Conservation (phyloP, 2,888 invertebrate species). For the Agonum fuliginosum region DNA sequence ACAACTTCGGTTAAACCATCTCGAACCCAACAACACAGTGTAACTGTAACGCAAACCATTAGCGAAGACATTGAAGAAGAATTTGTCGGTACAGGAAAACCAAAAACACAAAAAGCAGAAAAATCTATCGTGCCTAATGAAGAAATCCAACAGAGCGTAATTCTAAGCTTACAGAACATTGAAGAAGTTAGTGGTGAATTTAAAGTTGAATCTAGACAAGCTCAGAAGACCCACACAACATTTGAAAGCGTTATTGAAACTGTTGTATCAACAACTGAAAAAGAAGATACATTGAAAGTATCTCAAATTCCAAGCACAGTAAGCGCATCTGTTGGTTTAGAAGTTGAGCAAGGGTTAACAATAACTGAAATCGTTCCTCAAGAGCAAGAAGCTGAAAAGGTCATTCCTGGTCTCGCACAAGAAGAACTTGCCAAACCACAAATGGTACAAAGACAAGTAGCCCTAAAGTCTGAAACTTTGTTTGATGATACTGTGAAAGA, state of each 20-base stretch:
- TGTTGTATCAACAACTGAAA: slow-evolving; percentile 67
- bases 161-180: slow-evolving; percentile 64
- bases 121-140: slow-evolving; percentile 62
- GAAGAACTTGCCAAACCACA: slow-evolving; percentile 72
- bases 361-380: slow-evolving; percentile 70
- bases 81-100: slow-evolving; percentile 69
- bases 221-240: slow-evolving; percentile 66
- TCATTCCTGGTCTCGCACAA: slow-evolving; percentile 71
- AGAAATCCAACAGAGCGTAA: slow-evolving; percentile 65
- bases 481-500: slow-evolving; percentile 65
- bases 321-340: slow-evolving; percentile 61
- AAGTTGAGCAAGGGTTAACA: slow-evolving; percentile 67
- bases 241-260: slow-evolving; percentile 67
- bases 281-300: slow-evolving; percentile 65
- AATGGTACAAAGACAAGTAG: slow-evolving; percentile 72
- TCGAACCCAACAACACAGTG: slow-evolving; percentile 70
- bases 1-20: slow-evolving; percentile 68
- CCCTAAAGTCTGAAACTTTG: slow-evolving; percentile 70
- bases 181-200: slow-evolving; percentile 62
- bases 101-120: slow-evolving; percentile 65
- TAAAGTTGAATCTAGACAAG: slow-evolving; percentile 60
- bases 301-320: slow-evolving; percentile 56
- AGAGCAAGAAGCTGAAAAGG: slow-evolving; percentile 70
- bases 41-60: slow-evolving; percentile 74
- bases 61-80: slow-evolving; percentile 65